Evolutionary conservation across 1,140 invertebrate genomes (phyloP), one percentile per base, ranked within the genome.

Genomic region (Mizuhopecten yessoensis): DNA sequence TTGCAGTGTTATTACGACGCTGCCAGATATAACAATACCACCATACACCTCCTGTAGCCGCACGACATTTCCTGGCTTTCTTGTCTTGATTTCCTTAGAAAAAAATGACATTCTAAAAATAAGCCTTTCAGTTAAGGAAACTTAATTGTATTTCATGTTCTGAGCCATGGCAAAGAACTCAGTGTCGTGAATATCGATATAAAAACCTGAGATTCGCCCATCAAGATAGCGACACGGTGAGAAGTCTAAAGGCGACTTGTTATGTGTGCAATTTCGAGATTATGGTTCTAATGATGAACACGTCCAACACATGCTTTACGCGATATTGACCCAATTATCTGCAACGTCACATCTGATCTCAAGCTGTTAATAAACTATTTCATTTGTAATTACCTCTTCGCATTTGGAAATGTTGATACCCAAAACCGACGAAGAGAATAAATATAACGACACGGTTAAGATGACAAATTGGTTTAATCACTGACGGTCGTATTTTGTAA

Each of bases 101-200:
- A 75, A n/a, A 75, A 75, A 29, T 75, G 45, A 20, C 45, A 75
- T 29, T 75, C 57, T 75, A 75, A 75, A 75, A 75, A 29, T 75
- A 75, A 29, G 57, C 7, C 57, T 75, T 29, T 75, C 7, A 75
- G 57, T 75, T 29, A 29, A 75, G 57, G 23, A 29, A 75, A 75
- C 17, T 75, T 29, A 9, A 75, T 75, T 75, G 11, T 75, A 29
- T 75, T n/a, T 75, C 9, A 5, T n/a, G 57, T 75, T 75, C 5
- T 17, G 57, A 29, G 23, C 23, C n/a, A 29, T 75, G 57, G n/a
- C 57, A 75, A 75, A 75, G 57, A 45, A 75, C 29, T 2, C 5
- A 75, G 11, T 29, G 57, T 75, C n/a, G 57, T 75, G 23, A 75
- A 20, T 20, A 45, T 45, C n/a, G n/a, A 75, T 75, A 29, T 75